phyloP scores from a whole-genome alignment of 2,888 invertebrate genomes.

The Harmothoe impar region DNA sequence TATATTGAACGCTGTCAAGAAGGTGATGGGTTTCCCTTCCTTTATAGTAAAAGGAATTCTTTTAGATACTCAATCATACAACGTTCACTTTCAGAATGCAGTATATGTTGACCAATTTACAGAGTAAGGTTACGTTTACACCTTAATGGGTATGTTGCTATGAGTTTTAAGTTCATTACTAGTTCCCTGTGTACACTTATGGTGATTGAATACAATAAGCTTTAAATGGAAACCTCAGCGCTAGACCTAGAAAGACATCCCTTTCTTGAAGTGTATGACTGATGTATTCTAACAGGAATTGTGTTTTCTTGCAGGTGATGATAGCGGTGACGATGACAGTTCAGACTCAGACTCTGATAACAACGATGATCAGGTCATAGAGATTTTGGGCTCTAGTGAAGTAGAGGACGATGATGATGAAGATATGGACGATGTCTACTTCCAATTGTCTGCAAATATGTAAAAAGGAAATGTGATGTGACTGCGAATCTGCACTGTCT shows the following conservation, averaged over 20 bases:
- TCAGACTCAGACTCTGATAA: constrained; percentile 64
- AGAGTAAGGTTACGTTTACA: not conserved
- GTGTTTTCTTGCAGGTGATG: constrained; percentile 30
- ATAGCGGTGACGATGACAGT: constrained; percentile 65
- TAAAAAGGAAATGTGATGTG: not conserved
- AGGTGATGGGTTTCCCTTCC: too few relatives aligned
- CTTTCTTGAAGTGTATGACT: too few relatives aligned
- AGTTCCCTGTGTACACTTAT: too few relatives aligned
- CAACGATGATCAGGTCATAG: constrained; percentile 63
- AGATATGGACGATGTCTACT: constrained; percentile 71
- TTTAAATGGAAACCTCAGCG: too few relatives aligned
- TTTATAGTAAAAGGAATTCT: not conserved
- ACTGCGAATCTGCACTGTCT: not conserved
- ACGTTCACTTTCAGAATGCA: not conserved
- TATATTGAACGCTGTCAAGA: too few relatives aligned
- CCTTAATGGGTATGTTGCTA: too few relatives aligned
- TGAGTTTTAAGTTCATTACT: too few relatives aligned
- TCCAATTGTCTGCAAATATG: constrained; percentile 69
- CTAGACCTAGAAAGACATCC: too few relatives aligned
- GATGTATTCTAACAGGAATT: too few relatives aligned
- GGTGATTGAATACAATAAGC: too few relatives aligned
- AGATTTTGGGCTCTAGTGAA: constrained; percentile 67
- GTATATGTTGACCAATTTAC: not conserved
- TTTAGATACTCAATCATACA: not conserved
- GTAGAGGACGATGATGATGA: constrained; percentile 73